Evolutionary conservation across 2,888 invertebrate species (phyloP).

Genomic region (Parnassius apollo): DNA sequence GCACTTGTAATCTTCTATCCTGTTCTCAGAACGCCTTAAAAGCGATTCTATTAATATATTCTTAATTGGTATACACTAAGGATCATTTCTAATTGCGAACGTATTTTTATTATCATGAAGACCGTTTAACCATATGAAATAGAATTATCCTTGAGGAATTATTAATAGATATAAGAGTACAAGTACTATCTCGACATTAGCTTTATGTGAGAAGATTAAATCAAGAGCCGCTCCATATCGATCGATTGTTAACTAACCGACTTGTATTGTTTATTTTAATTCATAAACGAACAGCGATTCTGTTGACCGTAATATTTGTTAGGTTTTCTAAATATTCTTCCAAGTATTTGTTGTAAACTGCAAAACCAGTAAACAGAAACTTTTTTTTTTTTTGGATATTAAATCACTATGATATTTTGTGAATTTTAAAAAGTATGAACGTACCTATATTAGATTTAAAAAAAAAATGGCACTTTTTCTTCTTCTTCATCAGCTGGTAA

Average conservation of each 20-base stretch:
- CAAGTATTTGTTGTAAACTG: too few relatives aligned
- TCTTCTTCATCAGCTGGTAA: too few relatives aligned
- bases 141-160: constrained; percentile 61
- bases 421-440: too few relatives aligned
- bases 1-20: constrained; percentile 12
- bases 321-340: too few relatives aligned
- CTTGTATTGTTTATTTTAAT: constrained; percentile 28
- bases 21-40: not conserved
- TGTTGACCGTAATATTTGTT: too few relatives aligned
- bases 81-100: constrained; percentile 3
- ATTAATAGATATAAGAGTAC: constrained; percentile 42
- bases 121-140: constrained; percentile 37
- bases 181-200: constrained; percentile 51
- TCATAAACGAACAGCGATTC: constrained; percentile 31
- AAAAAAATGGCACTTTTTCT: too few relatives aligned
- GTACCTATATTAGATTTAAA: too few relatives aligned
- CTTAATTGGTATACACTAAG: constrained; percentile 1
- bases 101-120: constrained; percentile 5
- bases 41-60: not conserved
- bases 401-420: too few relatives aligned
- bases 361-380: too few relatives aligned
- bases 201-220: constrained; percentile 58
- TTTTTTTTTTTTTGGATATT: too few relatives aligned
- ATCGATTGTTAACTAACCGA: constrained; percentile 53
- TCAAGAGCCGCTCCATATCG: constrained; percentile 57